Conservation (phyloP, 2,797 vertebrate genomes). For the Chelidonichthys spinosus region DNA sequence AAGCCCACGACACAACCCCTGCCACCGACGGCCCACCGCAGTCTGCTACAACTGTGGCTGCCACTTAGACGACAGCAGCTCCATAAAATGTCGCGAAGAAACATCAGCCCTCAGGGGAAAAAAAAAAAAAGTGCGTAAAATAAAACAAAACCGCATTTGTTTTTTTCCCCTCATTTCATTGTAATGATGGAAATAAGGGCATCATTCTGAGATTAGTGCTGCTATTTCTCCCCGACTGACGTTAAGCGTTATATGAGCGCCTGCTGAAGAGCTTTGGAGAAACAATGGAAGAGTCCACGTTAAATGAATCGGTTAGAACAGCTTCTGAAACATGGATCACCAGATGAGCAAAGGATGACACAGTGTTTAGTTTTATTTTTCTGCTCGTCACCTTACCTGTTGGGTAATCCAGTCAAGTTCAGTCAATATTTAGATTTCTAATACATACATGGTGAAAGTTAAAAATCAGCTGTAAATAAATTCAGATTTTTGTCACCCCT, state of each 20-base stretch:
- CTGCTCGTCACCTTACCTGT: neutral
- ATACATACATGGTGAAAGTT: neutral
- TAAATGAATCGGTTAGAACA: neutral
- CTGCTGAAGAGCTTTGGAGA: constrained; percentile 65
- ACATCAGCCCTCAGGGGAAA: constrained; percentile 50
- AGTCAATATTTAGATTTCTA: neutral
- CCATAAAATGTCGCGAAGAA: constrained; percentile 75
- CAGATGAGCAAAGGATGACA: neutral
- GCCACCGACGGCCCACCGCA: constrained; percentile 72
- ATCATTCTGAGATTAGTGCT: constrained; percentile 84
- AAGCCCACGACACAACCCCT: constrained; percentile 68
- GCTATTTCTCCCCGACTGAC: constrained; percentile 70
- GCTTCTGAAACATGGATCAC: constrained; percentile 6
- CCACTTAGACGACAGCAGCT: constrained; percentile 78
- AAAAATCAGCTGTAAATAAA: too few relatives aligned
- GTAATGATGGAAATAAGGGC: constrained; percentile 86
- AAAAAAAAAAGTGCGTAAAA: constrained; percentile 53
- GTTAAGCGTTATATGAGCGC: constrained; percentile 64
- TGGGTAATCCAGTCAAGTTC: neutral
- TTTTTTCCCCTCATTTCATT: constrained; percentile 75
- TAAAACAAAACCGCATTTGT: constrained; percentile 72
- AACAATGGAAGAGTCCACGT: constrained; percentile 46
- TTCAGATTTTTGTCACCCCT: neutral
- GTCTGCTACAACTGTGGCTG: constrained; percentile 74
- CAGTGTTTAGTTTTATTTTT: neutral